A percentile compares a stretch with the other conserved stretches of the same genome.
Evolutionary conservation across 2,113 vertebrate genomes (phyloP).

Genomic region (Cinclus cinclus): DNA sequence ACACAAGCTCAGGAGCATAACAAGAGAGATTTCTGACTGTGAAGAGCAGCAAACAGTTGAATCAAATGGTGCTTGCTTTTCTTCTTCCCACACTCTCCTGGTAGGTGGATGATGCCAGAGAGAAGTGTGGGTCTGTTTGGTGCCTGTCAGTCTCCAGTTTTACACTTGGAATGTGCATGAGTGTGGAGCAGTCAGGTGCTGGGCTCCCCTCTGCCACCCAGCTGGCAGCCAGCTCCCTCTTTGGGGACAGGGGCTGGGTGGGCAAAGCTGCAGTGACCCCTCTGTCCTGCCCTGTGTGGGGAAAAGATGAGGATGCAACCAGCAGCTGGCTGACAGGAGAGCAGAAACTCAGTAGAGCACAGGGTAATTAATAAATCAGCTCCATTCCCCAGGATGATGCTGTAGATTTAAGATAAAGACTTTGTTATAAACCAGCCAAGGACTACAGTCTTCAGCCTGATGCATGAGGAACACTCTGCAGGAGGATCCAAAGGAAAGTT

Average conservation of each 20-base stretch:
- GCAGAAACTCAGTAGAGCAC: neutral
- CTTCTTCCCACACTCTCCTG: neutral
- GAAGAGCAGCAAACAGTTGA: neutral
- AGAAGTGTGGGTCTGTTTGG: neutral
- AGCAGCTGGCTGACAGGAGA: neutral
- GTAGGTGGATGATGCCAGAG: neutral
- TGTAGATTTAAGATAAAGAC: neutral
- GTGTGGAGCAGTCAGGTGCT: neutral
- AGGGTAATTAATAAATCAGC: neutral
- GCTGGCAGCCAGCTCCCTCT: neutral
- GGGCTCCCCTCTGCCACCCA: neutral
- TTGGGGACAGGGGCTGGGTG: neutral
- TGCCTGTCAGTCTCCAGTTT: neutral
- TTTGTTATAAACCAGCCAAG: neutral
- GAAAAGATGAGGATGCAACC: neutral
- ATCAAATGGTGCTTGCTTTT: neutral
- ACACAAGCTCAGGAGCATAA: neutral
- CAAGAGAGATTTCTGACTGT: neutral
- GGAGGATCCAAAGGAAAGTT: neutral
- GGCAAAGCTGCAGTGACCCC: neutral
- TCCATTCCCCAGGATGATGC: neutral
- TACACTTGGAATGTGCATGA: rapidly evolving
- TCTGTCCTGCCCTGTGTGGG: neutral
- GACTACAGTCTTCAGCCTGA: neutral
- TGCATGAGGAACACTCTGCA: neutral